Evolutionary conservation across 2,797 vertebrate genomes (phyloP).

Genomic region (Neomorphus geoffroyi): DNA sequence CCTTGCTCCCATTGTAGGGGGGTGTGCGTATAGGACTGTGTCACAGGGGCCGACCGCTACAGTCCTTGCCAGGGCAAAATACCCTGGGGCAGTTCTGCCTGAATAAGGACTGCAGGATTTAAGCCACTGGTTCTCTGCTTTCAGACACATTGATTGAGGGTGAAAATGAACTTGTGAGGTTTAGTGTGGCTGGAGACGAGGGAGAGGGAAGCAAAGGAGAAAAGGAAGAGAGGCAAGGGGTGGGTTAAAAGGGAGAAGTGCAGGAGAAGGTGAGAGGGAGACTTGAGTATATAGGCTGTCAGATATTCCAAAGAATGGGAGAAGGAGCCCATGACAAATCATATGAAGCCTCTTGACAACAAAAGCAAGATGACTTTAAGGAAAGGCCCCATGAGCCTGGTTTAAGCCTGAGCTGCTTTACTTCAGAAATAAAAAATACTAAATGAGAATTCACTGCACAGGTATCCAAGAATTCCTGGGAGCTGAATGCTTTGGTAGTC

Average conservation of each 20-base stretch:
- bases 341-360: slow-evolving; percentile 43
- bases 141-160: slow-evolving; percentile 17
- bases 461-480: neutral
- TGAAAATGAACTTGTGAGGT: slow-evolving; percentile 25
- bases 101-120: neutral
- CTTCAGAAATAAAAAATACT: neutral
- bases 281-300: slow-evolving; percentile 43
- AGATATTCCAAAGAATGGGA: slow-evolving; percentile 60
- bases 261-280: slow-evolving; percentile 45
- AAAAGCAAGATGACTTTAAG: slow-evolving; percentile 33
- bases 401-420: neutral
- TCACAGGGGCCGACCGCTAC: neutral
- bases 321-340: slow-evolving; percentile 54
- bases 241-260: slow-evolving; percentile 30
- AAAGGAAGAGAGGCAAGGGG: slow-evolving; percentile 31
- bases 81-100: neutral
- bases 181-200: slow-evolving; percentile 53
- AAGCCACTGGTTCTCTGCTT: slow-evolving; percentile 42
- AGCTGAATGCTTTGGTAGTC: neutral
- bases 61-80: neutral
- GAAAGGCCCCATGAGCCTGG: neutral
- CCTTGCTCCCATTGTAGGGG: slow-evolving; percentile 55
- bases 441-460: neutral
- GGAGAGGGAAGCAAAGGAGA: slow-evolving; percentile 10
- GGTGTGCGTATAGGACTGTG: slow-evolving; percentile 17